These are phyloP conservation scores for Polylopha cassiicola DNA, from an alignment of 2,888 invertebrate genomes.

Conservation along the genomic window DNA sequence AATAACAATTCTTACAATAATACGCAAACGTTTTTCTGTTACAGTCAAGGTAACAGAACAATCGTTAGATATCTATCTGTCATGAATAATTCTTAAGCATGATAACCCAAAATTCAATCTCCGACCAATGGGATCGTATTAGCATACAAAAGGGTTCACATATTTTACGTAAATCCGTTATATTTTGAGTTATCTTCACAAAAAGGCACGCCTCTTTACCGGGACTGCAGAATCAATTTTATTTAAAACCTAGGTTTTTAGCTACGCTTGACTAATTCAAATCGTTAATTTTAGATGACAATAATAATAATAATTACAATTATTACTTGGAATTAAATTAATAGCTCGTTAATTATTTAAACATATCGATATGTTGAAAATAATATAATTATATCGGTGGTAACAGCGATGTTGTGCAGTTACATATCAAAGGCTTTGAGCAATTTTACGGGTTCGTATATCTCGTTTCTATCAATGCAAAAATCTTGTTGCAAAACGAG, in stretches of 20 bases:
- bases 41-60: slow-evolving; percentile 40
- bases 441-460: no score
- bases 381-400: no score
- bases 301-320: slow-evolving; percentile 16
- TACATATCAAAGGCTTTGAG: no score
- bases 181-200: slow-evolving; percentile 71
- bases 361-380: no score
- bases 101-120: slow-evolving; percentile 75
- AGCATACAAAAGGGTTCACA: slow-evolving; percentile 77
- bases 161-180: slow-evolving; percentile 75
- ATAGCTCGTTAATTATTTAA: no score
- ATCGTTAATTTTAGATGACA: slow-evolving; percentile 24
- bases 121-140: slow-evolving; percentile 75
- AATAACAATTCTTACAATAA: no score
- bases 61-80: slow-evolving; percentile 60
- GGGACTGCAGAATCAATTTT: slow-evolving; percentile 64
- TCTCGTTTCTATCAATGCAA: no score
- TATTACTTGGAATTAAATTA: no score
- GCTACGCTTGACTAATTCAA: slow-evolving; percentile 37
- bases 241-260: slow-evolving; percentile 45
- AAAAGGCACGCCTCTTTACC: slow-evolving; percentile 59
- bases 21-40: no score
- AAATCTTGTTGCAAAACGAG: slow-evolving; percentile 1
- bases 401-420: no score
- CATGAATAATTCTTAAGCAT: slow-evolving; percentile 72